Evolutionary conservation across 2,797 vertebrate genomes (phyloP).

Genomic region (Phylloscopus collybita): DNA sequence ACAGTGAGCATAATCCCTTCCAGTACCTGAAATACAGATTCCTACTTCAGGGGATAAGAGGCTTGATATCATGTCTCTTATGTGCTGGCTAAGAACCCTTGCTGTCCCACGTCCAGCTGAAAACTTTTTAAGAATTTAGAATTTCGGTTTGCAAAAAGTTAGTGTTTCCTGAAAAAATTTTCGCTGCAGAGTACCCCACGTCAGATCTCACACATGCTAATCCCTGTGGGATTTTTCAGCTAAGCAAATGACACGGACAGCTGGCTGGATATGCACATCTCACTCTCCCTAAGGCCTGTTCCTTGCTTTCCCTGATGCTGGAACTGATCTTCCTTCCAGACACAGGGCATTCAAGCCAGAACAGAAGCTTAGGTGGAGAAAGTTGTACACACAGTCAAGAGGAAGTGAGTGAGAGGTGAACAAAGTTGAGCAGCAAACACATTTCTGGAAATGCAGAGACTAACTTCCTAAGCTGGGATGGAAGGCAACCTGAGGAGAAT

Average conservation of each 20-base stretch:
- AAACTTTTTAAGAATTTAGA: not conserved
- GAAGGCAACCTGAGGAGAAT: not conserved
- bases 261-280: not conserved
- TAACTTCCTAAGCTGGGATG: not conserved
- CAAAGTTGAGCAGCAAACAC: not conserved
- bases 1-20: not conserved
- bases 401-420: not conserved
- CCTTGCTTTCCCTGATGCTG: not conserved
- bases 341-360: not conserved
- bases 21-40: not conserved
- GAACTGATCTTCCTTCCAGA: not conserved
- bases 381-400: not conserved
- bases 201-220: not conserved
- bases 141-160: not conserved
- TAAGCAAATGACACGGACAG: not conserved
- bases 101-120: not conserved
- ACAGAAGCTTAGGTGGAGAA: not conserved
- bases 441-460: not conserved
- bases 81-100: not conserved
- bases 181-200: not conserved
- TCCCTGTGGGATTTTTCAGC: not conserved
- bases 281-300: not conserved
- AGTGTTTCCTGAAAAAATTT: not conserved
- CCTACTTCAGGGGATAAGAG: not conserved
- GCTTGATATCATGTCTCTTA: not conserved